These are phyloP conservation scores for Aptenodytes patagonicus DNA, from an alignment of 2,113 vertebrate genomes.

Conservation along the genomic window DNA sequence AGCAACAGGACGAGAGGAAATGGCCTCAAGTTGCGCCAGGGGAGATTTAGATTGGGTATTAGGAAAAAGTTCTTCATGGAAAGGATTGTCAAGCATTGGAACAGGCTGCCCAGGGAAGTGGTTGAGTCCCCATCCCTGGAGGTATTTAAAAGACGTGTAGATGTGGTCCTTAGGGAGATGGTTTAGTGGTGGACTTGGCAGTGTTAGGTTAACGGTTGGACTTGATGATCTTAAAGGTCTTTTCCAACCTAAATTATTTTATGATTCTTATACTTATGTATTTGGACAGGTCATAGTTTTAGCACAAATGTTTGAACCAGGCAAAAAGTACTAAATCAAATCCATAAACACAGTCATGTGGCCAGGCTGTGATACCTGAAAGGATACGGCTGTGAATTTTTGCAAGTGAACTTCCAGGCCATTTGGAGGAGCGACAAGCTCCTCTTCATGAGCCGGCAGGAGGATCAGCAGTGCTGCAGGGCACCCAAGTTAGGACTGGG, in stretches of 20 bases:
- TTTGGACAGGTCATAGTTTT: neutral
- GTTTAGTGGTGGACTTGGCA: neutral
- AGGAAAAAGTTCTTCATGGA: too few species aligned
- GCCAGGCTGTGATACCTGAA: neutral
- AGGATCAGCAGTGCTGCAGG: neutral
- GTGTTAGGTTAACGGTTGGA: neutral
- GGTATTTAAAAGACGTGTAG: neutral
- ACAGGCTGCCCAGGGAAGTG: neutral
- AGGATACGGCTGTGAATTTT: neutral
- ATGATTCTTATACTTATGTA: neutral
- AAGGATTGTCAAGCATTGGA: too few species aligned
- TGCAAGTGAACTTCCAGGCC: neutral
- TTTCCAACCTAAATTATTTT: neutral
- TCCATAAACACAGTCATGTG: neutral
- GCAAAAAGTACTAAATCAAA: neutral
- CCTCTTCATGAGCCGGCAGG: accelerated
- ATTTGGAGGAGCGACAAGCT: neutral
- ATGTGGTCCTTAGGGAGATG: neutral
- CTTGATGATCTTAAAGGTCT: neutral
- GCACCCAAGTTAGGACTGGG: neutral
- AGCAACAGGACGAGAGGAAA: too few species aligned
- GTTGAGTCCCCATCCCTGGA: neutral
- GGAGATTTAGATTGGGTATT: too few species aligned
- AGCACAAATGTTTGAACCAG: neutral
- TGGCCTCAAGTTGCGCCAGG: too few species aligned